These are phyloP conservation scores for Isotomurus palustris DNA, from an alignment of 2,888 invertebrate species.

Conservation along the genomic window DNA sequence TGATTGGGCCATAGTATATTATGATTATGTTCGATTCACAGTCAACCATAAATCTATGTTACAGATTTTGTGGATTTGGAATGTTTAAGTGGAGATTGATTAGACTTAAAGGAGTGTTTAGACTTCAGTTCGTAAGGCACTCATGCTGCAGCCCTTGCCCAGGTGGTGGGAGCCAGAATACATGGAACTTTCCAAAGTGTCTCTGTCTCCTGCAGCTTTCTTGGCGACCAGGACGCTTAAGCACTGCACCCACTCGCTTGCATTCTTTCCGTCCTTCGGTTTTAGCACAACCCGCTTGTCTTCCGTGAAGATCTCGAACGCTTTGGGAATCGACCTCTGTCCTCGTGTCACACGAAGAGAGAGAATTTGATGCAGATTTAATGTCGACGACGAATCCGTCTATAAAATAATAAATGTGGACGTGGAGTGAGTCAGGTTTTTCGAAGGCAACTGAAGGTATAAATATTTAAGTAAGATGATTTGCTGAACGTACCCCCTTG, in stretches of 20 bases:
- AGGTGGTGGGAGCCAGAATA: background rate
- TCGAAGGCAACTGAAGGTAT: no score
- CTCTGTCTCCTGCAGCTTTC: constrained; percentile 27
- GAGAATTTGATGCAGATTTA: constrained; percentile 88
- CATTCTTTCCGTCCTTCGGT: constrained; percentile 89
- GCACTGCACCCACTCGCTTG: constrained; percentile 88
- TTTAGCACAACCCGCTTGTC: constrained; percentile 88
- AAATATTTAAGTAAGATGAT: no score
- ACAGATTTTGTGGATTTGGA: no score
- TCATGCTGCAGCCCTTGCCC: constrained; percentile 8
- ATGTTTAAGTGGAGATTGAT: background rate
- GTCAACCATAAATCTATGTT: no score
- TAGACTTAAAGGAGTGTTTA: no score
- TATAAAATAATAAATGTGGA: background rate
- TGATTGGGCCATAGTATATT: no score
- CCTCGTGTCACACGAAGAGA: constrained; percentile 90
- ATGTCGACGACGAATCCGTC: constrained; percentile 53
- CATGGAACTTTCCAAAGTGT: background rate
- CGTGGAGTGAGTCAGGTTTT: no score
- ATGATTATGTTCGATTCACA: no score
- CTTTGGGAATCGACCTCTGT: constrained; percentile 87
- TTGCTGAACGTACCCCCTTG: constrained; percentile 17
- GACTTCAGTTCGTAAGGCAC: constrained; percentile 8
- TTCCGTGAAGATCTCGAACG: constrained; percentile 93
- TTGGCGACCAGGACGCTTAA: constrained; percentile 41